A percentile compares a stretch with the other conserved stretches of the same genome.
Conservation (phyloP, 2,888 invertebrate species). For the Crepidodera aurea region DNA sequence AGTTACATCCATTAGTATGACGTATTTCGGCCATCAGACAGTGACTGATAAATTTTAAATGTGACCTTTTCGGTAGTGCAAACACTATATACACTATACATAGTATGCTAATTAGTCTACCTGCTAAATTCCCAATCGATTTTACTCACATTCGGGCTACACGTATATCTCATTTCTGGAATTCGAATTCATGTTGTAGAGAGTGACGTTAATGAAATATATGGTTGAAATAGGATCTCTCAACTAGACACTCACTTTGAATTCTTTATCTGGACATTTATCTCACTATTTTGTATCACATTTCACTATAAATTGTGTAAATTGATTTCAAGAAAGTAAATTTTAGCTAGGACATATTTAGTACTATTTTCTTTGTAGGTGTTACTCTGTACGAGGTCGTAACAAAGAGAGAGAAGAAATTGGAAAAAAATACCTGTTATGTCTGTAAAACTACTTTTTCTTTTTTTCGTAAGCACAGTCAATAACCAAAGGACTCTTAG, state of each 20-base stretch:
- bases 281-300: slow-evolving; percentile 3
- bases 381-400: too few relatives aligned
- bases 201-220: background rate
- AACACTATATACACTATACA: background rate
- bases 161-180: slow-evolving; percentile 1
- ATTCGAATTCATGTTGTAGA: background rate
- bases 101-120: slow-evolving; percentile 12
- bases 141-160: background rate
- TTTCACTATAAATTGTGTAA: slow-evolving; percentile 4
- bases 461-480: too few relatives aligned
- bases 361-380: background rate
- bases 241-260: slow-evolving; percentile 3
- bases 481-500: too few relatives aligned
- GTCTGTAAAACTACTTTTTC: too few relatives aligned
- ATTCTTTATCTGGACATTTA: slow-evolving; percentile 9
- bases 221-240: background rate
- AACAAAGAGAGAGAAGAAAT: too few relatives aligned
- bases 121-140: slow-evolving; percentile 10
- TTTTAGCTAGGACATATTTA: background rate
- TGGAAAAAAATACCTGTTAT: too few relatives aligned
- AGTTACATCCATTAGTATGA: background rate
- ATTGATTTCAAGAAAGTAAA: background rate
- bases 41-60: slow-evolving; percentile 1
- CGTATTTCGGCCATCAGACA: background rate
- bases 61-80: background rate